Conservation (phyloP, 2,113 vertebrate genomes). For the Pedionomus torquatus region DNA sequence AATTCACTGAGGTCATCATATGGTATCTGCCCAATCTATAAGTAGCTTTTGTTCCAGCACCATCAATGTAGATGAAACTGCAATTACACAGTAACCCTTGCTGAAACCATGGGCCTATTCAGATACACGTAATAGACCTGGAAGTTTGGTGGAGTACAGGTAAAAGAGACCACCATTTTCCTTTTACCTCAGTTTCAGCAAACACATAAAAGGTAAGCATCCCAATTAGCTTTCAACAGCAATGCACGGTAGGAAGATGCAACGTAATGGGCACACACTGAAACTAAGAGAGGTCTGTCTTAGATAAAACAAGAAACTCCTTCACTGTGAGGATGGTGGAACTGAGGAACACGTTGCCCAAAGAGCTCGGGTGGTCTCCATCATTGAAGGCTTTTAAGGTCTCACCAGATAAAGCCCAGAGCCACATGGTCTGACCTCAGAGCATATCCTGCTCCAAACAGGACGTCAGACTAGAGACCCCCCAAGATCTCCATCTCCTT, state of each 20-base stretch:
- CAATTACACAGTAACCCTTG: background rate
- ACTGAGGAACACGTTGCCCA: background rate
- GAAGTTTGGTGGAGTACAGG: background rate
- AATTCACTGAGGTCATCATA: background rate
- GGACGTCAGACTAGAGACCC: rapidly evolving
- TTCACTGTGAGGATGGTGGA: rapidly evolving
- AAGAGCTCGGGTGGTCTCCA: no score
- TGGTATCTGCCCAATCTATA: background rate
- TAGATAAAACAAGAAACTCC: background rate
- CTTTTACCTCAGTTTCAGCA: background rate
- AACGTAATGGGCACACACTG: rapidly evolving
- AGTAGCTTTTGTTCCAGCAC: background rate
- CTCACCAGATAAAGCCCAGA: rapidly evolving
- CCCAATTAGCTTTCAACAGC: background rate
- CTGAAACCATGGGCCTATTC: background rate
- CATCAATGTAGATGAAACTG: background rate
- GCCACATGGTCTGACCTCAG: background rate
- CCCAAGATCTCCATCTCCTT: rapidly evolving
- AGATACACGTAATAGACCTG: rapidly evolving
- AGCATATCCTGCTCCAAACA: background rate
- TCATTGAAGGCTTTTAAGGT: background rate
- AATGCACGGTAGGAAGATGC: rapidly evolving
- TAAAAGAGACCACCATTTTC: background rate
- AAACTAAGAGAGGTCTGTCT: background rate
- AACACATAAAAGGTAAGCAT: rapidly evolving